Conservation (phyloP, 2,888 invertebrate genomes). For the Apamea epomidion region DNA sequence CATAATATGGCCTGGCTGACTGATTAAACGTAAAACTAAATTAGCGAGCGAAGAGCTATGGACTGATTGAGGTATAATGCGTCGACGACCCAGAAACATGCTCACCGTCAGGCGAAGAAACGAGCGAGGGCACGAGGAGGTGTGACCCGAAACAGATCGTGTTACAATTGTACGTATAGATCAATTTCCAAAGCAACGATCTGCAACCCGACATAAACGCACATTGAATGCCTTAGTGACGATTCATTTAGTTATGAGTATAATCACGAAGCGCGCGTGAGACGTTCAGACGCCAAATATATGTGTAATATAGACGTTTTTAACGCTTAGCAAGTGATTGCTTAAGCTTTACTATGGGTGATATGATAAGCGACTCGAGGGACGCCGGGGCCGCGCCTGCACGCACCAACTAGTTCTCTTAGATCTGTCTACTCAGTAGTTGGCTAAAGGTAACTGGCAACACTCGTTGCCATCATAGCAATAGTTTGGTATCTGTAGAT, state of each 20-base stretch:
- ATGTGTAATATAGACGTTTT: slow-evolving; percentile 63
- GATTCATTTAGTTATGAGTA: slow-evolving; percentile 55
- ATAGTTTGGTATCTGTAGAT: background rate
- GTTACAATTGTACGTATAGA: slow-evolving; percentile 60
- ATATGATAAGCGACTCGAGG: slow-evolving; percentile 39
- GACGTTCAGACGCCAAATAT: slow-evolving; percentile 59
- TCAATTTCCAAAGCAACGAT: slow-evolving; percentile 59
- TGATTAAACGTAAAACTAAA: slow-evolving; percentile 50
- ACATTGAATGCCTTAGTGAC: slow-evolving; percentile 71
- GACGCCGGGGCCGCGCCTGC: slow-evolving; percentile 16
- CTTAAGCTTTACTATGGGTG: slow-evolving; percentile 66
- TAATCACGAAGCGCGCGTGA: slow-evolving; percentile 44
- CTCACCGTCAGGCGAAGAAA: background rate
- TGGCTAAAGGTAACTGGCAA: background rate
- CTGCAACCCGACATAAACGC: slow-evolving; percentile 61
- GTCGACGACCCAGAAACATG: background rate
- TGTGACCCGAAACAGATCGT: slow-evolving; percentile 37
- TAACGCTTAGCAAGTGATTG: slow-evolving; percentile 61
- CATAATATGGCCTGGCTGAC: slow-evolving; percentile 34
- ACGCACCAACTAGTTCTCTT: background rate
- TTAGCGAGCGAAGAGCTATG: slow-evolving; percentile 39
- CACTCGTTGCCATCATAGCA: background rate
- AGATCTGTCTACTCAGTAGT: background rate
- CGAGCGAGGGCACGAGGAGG: slow-evolving; percentile 7
- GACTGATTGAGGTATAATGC: slow-evolving; percentile 35